Base-by-base conservation (phyloP, 2,113 vertebrate species). In the Halichoeres trimaculatus region DNA sequence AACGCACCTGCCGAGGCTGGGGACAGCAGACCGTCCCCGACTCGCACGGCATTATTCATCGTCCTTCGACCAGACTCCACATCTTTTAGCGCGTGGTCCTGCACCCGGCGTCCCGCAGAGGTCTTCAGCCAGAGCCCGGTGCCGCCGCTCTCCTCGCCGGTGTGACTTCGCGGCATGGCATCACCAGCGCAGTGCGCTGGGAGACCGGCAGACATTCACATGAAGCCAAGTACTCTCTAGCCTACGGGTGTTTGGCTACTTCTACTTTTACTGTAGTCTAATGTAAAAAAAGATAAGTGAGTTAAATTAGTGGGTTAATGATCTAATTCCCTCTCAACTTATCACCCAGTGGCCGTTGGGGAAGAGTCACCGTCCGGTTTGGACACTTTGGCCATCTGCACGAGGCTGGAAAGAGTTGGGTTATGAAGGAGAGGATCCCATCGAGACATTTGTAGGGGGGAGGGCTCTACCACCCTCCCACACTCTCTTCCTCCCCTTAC, bases 151-250 rank as follows among this genome's bases (percentile, higher is more conserved):
- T 97, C 96, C 70, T 96, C 96, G 86, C 95, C 94, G 92, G 95
- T 92, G 94, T 94, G 95, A 89, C 94, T 96, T 90, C 95, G 95
- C 94, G 96, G 96, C 97, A 98, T 98, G 93, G 95, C 96, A 96
- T 96, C 95, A 94, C 93, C 93, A 79, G 90, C 86, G 83, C 90
- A 64, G 91, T 86, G 93, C 78, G 81, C 88, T 52, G 78, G 77
- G 38, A 76, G 56, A 85, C 85, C 89, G 66, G 74, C 69, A 60
- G 60, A 65, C 71, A 83, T 74, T 87, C 92, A 88, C 92, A 92
- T 91, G 78, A 11, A 82, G 74, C 77, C 66, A 20, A 69, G 61
- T 35, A 58, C 68, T 53, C 76, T 68, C 17, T 70, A 16, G 63
- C 70, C 50, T 51, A 60, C 68, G 54, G 70, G 35, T 55, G 48